A percentile compares a stretch with the other conserved stretches of the same genome.
Evolutionary conservation across 2,888 invertebrate genomes (phyloP).

Genomic region (Phytoseiulus persimilis): DNA sequence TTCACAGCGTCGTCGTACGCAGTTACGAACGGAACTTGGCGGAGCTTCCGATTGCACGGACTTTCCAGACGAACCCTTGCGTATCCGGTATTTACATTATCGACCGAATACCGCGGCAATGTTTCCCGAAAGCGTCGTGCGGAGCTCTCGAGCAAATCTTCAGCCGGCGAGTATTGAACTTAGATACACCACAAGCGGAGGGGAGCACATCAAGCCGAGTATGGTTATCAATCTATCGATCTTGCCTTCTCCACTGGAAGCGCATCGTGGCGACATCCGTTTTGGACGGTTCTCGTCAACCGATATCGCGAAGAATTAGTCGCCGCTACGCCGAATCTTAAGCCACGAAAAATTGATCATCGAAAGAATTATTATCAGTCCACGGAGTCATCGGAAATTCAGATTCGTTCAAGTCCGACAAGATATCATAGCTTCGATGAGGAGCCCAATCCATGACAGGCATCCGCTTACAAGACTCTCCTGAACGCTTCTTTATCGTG

Average conservation of each 20-base stretch:
- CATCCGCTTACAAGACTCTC: neutral
- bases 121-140: too few species aligned
- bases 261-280: neutral
- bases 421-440: neutral
- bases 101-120: too few species aligned
- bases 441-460: neutral
- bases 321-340: neutral
- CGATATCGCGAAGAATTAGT: neutral
- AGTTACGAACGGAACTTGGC: too few species aligned
- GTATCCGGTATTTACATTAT: too few species aligned
- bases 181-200: too few species aligned
- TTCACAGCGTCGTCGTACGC: too few species aligned
- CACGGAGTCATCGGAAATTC: neutral
- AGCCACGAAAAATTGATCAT: neutral
- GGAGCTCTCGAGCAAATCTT: too few species aligned
- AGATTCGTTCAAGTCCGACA: too few species aligned
- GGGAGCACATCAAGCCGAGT: neutral
- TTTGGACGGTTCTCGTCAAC: neutral
- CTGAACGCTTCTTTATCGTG: neutral
- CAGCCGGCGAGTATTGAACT: too few species aligned
- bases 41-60: too few species aligned
- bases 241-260: neutral
- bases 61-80: too few species aligned
- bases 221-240: neutral
- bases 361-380: neutral